phyloP scores from a whole-genome alignment of 2,113 vertebrate genomes.

The Pelusios castaneus region DNA sequence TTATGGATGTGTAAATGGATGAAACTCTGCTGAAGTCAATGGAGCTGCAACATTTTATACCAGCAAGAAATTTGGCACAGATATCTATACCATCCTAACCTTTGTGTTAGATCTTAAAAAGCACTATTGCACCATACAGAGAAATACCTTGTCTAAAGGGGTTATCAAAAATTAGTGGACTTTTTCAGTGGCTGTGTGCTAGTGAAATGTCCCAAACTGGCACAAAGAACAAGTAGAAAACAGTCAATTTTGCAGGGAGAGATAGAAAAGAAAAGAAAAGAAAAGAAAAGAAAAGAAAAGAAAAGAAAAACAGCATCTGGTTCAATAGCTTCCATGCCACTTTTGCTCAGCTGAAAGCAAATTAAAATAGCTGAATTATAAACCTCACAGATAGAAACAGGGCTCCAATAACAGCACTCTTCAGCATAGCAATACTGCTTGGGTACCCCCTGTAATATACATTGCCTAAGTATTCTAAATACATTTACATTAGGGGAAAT shows the following conservation, averaged over 20 bases:
- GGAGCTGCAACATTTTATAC: background rate
- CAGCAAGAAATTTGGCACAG: background rate
- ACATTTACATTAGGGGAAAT: constrained; percentile 54
- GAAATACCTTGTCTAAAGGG: background rate
- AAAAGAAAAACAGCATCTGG: constrained; percentile 29
- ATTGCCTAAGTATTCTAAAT: constrained; percentile 52
- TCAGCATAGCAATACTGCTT: constrained; percentile 50
- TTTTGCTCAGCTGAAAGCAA: constrained; percentile 45
- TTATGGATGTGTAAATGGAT: rapidly evolving
- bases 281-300: background rate
- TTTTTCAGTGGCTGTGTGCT: background rate
- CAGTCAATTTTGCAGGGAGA: background rate
- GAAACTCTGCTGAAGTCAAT: background rate
- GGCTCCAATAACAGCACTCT: constrained; percentile 16
- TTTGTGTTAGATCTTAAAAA: background rate
- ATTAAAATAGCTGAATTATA: constrained; percentile 58
- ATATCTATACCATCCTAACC: background rate
- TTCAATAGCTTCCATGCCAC: constrained; percentile 22
- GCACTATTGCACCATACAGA: background rate
- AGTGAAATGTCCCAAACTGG: background rate
- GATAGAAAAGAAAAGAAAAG: background rate
- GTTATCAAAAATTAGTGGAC: background rate
- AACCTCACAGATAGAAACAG: constrained; percentile 51
- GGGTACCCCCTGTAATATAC: constrained; percentile 36
- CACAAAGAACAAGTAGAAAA: background rate